Evolutionary conservation across 2,113 vertebrate species (phyloP).

Genomic region (Tylochromis polylepis): DNA sequence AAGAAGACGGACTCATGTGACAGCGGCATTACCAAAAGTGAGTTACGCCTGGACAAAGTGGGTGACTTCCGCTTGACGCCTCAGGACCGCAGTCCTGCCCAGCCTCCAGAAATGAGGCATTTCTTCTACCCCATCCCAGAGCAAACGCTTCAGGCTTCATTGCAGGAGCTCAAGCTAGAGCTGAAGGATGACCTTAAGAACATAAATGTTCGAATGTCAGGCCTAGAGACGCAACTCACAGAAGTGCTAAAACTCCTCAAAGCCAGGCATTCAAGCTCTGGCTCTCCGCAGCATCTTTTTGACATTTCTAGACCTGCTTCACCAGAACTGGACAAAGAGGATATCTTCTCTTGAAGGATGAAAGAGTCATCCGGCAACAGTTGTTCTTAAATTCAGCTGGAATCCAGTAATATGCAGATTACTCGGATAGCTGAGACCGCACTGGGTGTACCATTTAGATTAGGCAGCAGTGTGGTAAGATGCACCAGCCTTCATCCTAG

Average conservation of each 20-base stretch:
- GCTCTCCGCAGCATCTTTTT: slow-evolving; percentile 83
- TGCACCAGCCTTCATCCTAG: background rate
- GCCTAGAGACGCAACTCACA: slow-evolving; percentile 87
- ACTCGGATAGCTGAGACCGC: slow-evolving; percentile 35
- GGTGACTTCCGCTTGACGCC: slow-evolving; percentile 88
- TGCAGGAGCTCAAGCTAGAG: slow-evolving; percentile 90
- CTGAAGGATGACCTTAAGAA: slow-evolving; percentile 92
- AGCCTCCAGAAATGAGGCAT: slow-evolving; percentile 79
- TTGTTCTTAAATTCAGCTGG: slow-evolving; percentile 24
- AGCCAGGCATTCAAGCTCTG: slow-evolving; percentile 74
- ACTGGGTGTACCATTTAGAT: slow-evolving; percentile 5
- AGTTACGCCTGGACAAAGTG: slow-evolving; percentile 89
- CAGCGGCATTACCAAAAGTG: slow-evolving; percentile 97
- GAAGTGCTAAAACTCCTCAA: slow-evolving; percentile 91
- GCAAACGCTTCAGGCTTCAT: slow-evolving; percentile 89
- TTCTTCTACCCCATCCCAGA: slow-evolving; percentile 94
- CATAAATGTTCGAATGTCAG: slow-evolving; percentile 83
- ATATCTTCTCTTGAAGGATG: slow-evolving; percentile 79
- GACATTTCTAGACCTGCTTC: slow-evolving; percentile 90
- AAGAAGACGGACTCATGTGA: slow-evolving; percentile 99
- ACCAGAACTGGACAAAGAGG: slow-evolving; percentile 87
- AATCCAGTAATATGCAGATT: slow-evolving; percentile 33
- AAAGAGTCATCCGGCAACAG: background rate
- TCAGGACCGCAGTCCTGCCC: slow-evolving; percentile 87
- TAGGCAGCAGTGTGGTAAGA: slow-evolving; percentile 4